Base-by-base conservation (phyloP, 2,888 invertebrate species). In the Xylocampa areola region DNA sequence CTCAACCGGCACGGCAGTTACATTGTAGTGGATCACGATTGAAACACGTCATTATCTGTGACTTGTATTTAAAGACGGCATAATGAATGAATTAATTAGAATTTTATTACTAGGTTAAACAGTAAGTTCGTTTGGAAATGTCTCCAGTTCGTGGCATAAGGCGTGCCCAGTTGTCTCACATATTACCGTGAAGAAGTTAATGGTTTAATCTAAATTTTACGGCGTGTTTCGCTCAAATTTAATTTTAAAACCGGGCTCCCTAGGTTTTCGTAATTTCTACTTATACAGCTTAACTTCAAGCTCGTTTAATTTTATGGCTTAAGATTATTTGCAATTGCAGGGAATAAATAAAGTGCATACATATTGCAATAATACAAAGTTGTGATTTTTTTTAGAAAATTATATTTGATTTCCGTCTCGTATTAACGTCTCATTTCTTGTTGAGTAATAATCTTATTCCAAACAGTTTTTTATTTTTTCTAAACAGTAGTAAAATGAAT, bases 21-120 rank as follows among this genome's bases (percentile, higher is more conserved):
- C 64, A 64, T 30, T 70, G 64, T 74, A 61, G 39, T 63, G 58
- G 54, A 51, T 52, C 55, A 64, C 53, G 65, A 68, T 53, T 55
- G 52, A 59, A 65, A 44, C 59, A 57, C 49, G 44, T 53, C 59
- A 71, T 74, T 68, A 77, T 65, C 59, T 30, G 36, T 51, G 43
- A 32, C 53, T 60, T 30, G 48, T 64, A 59, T 67, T 62, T 69
- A 76, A 52, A 67, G 60, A 58, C 54, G 41, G 57, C 45, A 40
- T 76, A 65, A 69, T 70, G 54, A 65, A 69, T 70, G 54, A 70
- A 70, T 68, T 68, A 68, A 74, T 77, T 71, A 52, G 45, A 64
- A 71, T 68, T 66, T 68, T 68, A 77, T 77, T 65, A 61, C 32
- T 43, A 25, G 47, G 32, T 48, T 55, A 57, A 41, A 53, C 52